Conservation (phyloP, 2,888 invertebrate species). For the Sclerodermus sp. region DNA sequence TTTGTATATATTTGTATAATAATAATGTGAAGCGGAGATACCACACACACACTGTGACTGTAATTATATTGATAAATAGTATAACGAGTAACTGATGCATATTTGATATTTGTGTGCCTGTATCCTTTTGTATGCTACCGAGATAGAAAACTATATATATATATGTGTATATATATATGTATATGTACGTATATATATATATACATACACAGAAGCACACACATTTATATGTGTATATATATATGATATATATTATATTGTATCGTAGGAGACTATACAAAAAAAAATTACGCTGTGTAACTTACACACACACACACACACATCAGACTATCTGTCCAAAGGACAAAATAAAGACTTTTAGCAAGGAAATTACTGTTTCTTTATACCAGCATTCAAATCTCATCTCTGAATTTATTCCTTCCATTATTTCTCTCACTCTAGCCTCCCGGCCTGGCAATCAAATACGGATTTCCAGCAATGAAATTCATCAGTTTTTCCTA, state of each 20-base stretch:
- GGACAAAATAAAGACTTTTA: constrained; percentile 54
- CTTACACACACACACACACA: constrained; percentile 15
- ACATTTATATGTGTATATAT: not conserved
- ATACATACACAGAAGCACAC: constrained; percentile 7
- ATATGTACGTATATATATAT: constrained; percentile 19
- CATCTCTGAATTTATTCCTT: no score
- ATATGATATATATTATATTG: constrained; percentile 1
- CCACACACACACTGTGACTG: constrained; percentile 51
- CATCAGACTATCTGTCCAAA: constrained; percentile 44
- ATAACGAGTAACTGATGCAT: constrained; percentile 49
- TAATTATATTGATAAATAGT: constrained; percentile 50
- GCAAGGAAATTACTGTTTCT: constrained; percentile 31
- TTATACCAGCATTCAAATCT: no score
- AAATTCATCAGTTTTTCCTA: no score
- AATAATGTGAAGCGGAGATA: constrained; percentile 29
- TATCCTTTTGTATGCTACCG: constrained; percentile 56
- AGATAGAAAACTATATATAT: constrained; percentile 48
- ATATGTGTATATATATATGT: constrained; percentile 37
- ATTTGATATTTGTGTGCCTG: constrained; percentile 58
- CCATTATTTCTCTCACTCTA: no score
- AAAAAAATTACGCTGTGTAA: not conserved
- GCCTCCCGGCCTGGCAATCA: no score
- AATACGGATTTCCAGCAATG: no score
- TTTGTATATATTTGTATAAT: constrained; percentile 45
- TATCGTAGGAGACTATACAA: not conserved